Percentiles rank a stretch among this genome's conserved stretches.
These are phyloP conservation scores for Ommatoiulus sabulosus DNA, from an alignment of 2,888 invertebrate genomes.

Conservation along the genomic window DNA sequence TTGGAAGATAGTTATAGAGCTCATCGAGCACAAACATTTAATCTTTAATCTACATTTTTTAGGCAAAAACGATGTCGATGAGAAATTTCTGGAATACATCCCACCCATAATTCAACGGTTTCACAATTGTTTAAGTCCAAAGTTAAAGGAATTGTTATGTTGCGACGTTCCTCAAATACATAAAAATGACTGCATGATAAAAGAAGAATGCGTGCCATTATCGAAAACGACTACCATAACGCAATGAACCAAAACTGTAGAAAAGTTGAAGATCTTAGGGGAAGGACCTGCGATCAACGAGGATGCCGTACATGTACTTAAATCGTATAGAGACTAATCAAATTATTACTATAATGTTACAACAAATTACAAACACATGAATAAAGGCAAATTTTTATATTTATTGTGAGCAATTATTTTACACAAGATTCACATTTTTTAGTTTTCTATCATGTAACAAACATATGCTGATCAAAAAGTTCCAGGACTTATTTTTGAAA, in stretches of 20 bases:
- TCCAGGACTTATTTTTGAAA: too few relatives aligned
- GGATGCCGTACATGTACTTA: too few relatives aligned
- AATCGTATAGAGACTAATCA: too few relatives aligned
- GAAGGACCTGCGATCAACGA: too few relatives aligned
- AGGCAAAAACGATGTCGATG: slow-evolving; percentile 14
- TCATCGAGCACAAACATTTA: neutral
- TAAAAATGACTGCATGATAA: neutral
- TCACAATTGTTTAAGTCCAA: slow-evolving; percentile 19
- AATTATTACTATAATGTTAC: too few relatives aligned
- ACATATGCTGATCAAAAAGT: too few relatives aligned
- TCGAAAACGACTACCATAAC: neutral
- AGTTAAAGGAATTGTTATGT: neutral
- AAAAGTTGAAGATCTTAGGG: neutral
- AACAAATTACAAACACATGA: too few relatives aligned
- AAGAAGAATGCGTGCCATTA: slow-evolving; percentile 1
- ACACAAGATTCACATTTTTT: too few relatives aligned
- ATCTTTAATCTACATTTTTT: neutral
- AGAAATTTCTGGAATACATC: slow-evolving; percentile 37
- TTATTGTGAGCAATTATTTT: too few relatives aligned
- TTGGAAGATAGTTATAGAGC: neutral
- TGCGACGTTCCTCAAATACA: slow-evolving; percentile 13
- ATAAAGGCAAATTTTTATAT: too few relatives aligned
- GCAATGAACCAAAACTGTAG: too few relatives aligned
- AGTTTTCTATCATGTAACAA: too few relatives aligned
- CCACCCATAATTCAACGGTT: slow-evolving; percentile 30